These are phyloP conservation scores for Gulo gulo DNA, from an alignment of 2,113 vertebrate species.

Conservation along the genomic window DNA sequence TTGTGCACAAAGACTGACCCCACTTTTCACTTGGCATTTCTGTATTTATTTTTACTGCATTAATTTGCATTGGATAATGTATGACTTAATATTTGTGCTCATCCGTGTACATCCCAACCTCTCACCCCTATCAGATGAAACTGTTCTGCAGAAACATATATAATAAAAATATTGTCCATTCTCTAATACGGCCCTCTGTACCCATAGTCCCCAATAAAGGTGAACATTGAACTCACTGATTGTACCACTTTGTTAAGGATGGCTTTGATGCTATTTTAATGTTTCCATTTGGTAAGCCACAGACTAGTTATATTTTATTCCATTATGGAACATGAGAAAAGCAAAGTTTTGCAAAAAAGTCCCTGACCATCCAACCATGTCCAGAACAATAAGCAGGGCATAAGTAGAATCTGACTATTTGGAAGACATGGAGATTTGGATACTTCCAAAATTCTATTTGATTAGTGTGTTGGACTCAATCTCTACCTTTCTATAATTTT, in stretches of 20 bases:
- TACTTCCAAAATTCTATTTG: background rate
- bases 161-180: background rate
- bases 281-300: background rate
- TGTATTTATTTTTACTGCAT: background rate
- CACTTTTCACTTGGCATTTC: background rate
- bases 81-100: background rate
- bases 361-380: background rate
- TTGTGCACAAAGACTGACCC: background rate
- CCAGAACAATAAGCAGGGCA: background rate
- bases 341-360: background rate
- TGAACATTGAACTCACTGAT: background rate
- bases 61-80: conserved; percentile 2
- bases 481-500: background rate
- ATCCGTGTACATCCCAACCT: background rate
- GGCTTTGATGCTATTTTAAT: background rate
- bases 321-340: background rate
- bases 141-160: background rate
- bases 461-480: background rate
- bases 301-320: conserved; percentile 1
- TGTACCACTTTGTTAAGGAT: background rate
- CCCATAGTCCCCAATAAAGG: background rate
- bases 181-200: background rate
- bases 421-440: background rate
- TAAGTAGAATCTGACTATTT: background rate
- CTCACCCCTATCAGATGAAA: background rate